Base-by-base conservation (phyloP, 92 coral and sea anemone species). In the Epizoanthus ramosus region DNA sequence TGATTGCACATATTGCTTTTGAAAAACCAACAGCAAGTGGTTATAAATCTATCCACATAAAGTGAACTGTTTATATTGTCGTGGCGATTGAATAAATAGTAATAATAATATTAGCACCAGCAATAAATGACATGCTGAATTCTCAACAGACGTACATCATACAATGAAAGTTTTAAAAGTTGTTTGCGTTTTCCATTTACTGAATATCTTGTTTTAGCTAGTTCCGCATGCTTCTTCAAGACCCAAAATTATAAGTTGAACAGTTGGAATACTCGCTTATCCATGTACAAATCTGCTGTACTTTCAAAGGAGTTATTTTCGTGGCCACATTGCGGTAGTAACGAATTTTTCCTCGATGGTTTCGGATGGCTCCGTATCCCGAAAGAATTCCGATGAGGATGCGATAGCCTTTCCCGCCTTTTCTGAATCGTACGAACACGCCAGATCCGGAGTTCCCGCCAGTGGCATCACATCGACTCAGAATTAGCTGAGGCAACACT, bases 401-500 rank as follows among this genome's bases (percentile, higher is more conserved):
- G 21, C 94, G 92, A 57, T 68, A 56, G 43, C 60, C 80, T 61
- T 22, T 77, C 58, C 82, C 82, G 57, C 37, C 71, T 39, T 10
- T 77, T 77, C 71, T 21, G 37, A 60, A 12, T 23, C 82, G 66
- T 63, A 89, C 76, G 74, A 84, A 88, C 8, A 92, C 86, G 12
- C 97, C 97, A 63, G 97, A 90, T 6, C 97, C 97, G 13, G 97
- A 93, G 23, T 90, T 93, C 41, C 97, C 97, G 25, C 41, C 41
- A 2, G 88, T 37, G 23, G 97, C 94, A 69, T 93, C 94, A 53
- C 97, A 93, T 52, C 88, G 79, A 53, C 87, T 61, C 23, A 91
- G 83, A 39, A 93, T 73, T 18, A 84, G 75, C 57, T 84, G 84
- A 37, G 84, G 57, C 13, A 64, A 33, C 12, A 85, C 85, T 57